Evolutionary conservation across 2,888 invertebrate genomes (phyloP).

Genomic region (Petrolisthes cinctipes): DNA sequence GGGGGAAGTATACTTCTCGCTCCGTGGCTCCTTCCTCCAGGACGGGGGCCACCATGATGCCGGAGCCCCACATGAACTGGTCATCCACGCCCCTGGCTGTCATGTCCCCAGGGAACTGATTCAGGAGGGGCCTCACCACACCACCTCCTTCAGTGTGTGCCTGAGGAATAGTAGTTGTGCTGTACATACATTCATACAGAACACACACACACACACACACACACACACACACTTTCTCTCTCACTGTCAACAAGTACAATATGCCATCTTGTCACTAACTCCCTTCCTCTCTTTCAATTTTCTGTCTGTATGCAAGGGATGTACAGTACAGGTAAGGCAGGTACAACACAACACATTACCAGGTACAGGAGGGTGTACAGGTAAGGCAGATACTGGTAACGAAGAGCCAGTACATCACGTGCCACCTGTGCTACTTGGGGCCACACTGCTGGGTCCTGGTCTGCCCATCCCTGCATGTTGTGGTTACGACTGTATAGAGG

Average conservation of each 20-base stretch:
- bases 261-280: neutral
- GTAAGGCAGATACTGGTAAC: constrained; percentile 71
- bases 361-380: constrained; percentile 71
- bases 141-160: constrained; percentile 69
- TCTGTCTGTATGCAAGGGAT: constrained; percentile 67
- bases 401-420: constrained; percentile 65
- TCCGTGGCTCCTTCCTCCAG: constrained; percentile 67
- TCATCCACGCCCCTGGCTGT: constrained; percentile 66
- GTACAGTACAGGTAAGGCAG: constrained; percentile 68
- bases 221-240: too few relatives aligned
- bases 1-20: constrained; percentile 68
- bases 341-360: constrained; percentile 68
- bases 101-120: constrained; percentile 66
- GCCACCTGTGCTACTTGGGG: constrained; percentile 64
- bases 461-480: constrained; percentile 21
- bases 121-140: constrained; percentile 68
- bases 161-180: constrained; percentile 25
- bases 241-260: too few relatives aligned
- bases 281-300: neutral
- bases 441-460: constrained; percentile 57
- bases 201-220: too few relatives aligned
- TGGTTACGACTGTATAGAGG: constrained; percentile 47
- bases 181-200: neutral
- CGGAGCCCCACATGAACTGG: constrained; percentile 70
- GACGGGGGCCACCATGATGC: constrained; percentile 68